Evolutionary conservation across 92 coral and sea anemone genomes (phyloP).

Genomic region (Bergia sp.): DNA sequence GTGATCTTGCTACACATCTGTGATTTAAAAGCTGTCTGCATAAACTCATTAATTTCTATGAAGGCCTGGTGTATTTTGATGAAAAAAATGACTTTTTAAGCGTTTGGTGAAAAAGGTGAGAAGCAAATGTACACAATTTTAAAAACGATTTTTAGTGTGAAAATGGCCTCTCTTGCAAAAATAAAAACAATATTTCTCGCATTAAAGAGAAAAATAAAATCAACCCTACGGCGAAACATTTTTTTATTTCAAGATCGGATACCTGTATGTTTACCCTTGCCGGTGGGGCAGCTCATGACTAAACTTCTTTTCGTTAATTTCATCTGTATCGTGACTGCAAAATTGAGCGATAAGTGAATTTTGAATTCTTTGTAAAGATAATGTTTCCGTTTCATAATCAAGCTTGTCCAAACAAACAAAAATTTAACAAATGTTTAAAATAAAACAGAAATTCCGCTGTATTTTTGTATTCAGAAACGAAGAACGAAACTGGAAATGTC

Average conservation of each 20-base stretch:
- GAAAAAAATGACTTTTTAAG: slow-evolving; percentile 11
- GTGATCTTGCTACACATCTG: slow-evolving; percentile 39
- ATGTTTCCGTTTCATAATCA: neutral
- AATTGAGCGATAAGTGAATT: neutral
- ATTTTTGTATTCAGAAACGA: neutral
- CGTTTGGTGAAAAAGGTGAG: neutral
- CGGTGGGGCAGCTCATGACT: neutral
- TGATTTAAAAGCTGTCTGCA: slow-evolving; percentile 9
- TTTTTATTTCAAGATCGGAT: neutral
- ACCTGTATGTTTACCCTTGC: neutral
- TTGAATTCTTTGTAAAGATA: neutral
- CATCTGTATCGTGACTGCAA: neutral
- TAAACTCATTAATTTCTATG: slow-evolving; percentile 37
- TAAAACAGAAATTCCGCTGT: neutral
- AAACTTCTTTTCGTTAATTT: neutral
- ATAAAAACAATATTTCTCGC: neutral
- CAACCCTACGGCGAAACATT: neutral
- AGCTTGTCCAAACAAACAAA: neutral
- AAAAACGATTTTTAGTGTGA: neutral
- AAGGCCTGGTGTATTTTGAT: slow-evolving; percentile 27
- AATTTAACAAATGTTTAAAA: neutral
- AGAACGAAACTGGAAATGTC: neutral
- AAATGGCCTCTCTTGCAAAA: neutral
- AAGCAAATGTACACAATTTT: neutral
- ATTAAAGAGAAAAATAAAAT: neutral